phyloP scores from a whole-genome alignment of 2,797 vertebrate genomes.

The Parambassis ranga region DNA sequence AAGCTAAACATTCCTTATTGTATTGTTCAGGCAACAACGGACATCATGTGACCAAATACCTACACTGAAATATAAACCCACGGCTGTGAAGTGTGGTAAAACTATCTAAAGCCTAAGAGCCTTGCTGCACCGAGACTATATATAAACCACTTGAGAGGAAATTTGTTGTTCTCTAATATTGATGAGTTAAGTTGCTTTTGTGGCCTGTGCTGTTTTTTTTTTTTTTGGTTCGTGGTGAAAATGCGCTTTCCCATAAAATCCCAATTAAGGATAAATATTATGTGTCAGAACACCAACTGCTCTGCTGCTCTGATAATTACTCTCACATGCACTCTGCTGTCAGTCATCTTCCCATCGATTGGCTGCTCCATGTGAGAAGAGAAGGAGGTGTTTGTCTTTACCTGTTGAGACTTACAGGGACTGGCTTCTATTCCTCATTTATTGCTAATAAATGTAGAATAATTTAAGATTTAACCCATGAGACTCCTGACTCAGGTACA shows the following conservation, averaged over 20 bases:
- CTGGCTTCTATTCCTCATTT: background rate
- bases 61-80: constrained; percentile 3
- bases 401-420: background rate
- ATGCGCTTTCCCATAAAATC: background rate
- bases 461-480: too few relatives aligned
- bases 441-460: too few relatives aligned
- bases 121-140: background rate
- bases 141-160: background rate
- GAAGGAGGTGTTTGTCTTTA: background rate
- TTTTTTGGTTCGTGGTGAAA: background rate
- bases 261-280: background rate
- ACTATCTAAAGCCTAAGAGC: background rate
- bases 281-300: background rate
- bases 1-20: constrained; percentile 17
- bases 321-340: background rate
- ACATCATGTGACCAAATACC: constrained; percentile 35
- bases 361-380: background rate
- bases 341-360: background rate
- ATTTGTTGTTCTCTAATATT: background rate
- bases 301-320: background rate
- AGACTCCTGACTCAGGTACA: too few relatives aligned
- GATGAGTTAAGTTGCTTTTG: background rate
- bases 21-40: constrained; percentile 3
- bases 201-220: background rate
- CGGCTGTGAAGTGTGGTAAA: constrained; percentile 8